Evolutionary conservation across 2,113 vertebrate genomes (phyloP).

Genomic region (Sinosuthora webbiana): DNA sequence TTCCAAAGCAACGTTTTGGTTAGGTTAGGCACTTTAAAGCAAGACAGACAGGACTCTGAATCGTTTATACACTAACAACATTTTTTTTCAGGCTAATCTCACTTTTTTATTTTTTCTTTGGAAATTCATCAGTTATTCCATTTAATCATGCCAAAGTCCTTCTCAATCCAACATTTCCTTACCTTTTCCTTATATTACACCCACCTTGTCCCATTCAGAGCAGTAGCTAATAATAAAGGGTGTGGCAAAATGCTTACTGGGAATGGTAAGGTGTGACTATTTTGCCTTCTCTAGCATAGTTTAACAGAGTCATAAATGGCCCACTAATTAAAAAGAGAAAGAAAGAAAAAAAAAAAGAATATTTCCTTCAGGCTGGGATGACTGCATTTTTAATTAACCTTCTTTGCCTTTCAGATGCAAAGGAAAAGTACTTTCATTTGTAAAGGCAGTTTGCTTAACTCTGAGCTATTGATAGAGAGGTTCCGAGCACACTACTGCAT

Average conservation of each 20-base stretch:
- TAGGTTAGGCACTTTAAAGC: background rate
- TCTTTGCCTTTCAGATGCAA: constrained; percentile 41
- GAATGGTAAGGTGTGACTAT: background rate
- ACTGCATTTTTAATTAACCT: constrained; percentile 16
- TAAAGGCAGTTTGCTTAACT: constrained; percentile 12
- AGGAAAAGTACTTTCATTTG: background rate
- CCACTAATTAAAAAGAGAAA: background rate
- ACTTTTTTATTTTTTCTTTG: background rate
- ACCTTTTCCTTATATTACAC: background rate
- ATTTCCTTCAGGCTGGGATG: constrained; percentile 15
- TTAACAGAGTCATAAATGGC: background rate
- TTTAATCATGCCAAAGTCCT: background rate
- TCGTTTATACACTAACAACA: background rate
- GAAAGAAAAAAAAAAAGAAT: background rate
- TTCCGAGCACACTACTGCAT: background rate
- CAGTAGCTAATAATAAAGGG: background rate
- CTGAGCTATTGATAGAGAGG: constrained; percentile 8
- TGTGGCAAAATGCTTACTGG: background rate
- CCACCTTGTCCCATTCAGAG: background rate
- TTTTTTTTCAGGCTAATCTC: background rate
- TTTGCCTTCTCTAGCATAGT: constrained; percentile 3
- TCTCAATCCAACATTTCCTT: background rate
- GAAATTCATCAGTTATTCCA: background rate
- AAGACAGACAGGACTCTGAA: background rate
- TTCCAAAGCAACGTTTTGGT: background rate